These are phyloP conservation scores for Drosophila hydei DNA, from an alignment of 1,140 invertebrate genomes.

Conservation along the genomic window DNA sequence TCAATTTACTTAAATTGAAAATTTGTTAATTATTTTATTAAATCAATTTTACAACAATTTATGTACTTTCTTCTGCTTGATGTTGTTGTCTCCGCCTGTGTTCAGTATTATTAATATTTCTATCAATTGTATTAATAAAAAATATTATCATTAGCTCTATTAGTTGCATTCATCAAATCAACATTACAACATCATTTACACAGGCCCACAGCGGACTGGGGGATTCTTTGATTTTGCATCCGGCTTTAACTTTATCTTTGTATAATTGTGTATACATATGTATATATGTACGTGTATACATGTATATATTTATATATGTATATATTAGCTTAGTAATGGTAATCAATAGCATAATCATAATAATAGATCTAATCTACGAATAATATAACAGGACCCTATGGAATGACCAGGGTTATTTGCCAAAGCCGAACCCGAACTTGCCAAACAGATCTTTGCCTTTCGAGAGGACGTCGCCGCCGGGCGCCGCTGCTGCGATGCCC, in stretches of 20 bases:
- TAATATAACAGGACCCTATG: slow-evolving; percentile 83
- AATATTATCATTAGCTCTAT: slow-evolving; percentile 76
- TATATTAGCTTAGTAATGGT: slow-evolving; percentile 74
- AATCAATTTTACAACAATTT: slow-evolving; percentile 77
- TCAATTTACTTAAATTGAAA: slow-evolving; percentile 54
- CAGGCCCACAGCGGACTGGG: slow-evolving; percentile 5
- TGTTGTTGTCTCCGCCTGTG: slow-evolving; percentile 28
- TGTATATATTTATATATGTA: slow-evolving; percentile 10
- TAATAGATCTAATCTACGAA: slow-evolving; percentile 80
- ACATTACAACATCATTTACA: slow-evolving; percentile 45
- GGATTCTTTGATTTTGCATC: slow-evolving; percentile 12
- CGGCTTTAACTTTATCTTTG: slow-evolving; percentile 20
- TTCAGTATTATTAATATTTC: slow-evolving; percentile 64
- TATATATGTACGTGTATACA: slow-evolving; percentile 2
- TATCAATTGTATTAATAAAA: slow-evolving; percentile 82
- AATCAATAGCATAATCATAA: slow-evolving; percentile 76
- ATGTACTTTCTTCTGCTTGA: slow-evolving; percentile 15
- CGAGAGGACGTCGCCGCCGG: slow-evolving; percentile 92
- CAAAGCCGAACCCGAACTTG: slow-evolving; percentile 92
- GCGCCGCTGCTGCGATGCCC: slow-evolving; percentile 89
- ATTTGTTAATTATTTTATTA: slow-evolving; percentile 46
- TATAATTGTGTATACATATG: slow-evolving; percentile 27
- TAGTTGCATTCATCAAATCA: slow-evolving; percentile 64
- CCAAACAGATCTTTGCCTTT: slow-evolving; percentile 97
- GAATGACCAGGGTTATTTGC: slow-evolving; percentile 88